phyloP scores from a whole-genome alignment of 1,140 invertebrate species.

The Bathynomus jamesi region DNA sequence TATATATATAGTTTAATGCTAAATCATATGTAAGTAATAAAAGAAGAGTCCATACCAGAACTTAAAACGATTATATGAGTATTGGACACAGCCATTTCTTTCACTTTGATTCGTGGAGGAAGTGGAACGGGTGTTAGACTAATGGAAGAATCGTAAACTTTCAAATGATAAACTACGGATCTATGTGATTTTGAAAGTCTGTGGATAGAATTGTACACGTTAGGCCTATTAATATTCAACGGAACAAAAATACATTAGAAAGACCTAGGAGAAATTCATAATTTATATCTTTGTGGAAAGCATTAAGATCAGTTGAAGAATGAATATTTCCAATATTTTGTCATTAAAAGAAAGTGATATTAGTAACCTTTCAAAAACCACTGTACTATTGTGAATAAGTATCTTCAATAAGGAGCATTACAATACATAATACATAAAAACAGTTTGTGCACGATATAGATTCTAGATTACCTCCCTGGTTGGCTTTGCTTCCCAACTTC shows the following conservation, averaged over 20 bases:
- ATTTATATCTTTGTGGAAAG: too few relatives aligned
- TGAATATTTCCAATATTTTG: not conserved
- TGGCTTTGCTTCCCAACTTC: slow-evolving; percentile 23
- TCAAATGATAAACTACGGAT: slow-evolving; percentile 54
- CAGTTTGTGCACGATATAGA: not conserved
- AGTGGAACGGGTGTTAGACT: slow-evolving; percentile 51
- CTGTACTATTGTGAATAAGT: too few relatives aligned
- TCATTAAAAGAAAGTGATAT: not conserved
- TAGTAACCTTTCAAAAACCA: too few relatives aligned
- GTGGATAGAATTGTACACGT: not conserved
- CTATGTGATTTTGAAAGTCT: slow-evolving; percentile 38
- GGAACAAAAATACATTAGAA: too few relatives aligned
- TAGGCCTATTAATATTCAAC: too few relatives aligned
- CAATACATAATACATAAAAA: not conserved
- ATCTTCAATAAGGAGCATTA: too few relatives aligned
- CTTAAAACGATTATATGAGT: slow-evolving; percentile 63
- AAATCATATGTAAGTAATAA: not conserved
- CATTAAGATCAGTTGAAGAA: not conserved
- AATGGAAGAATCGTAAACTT: slow-evolving; percentile 49
- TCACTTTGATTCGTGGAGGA: slow-evolving; percentile 49
- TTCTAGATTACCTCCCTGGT: slow-evolving; percentile 11
- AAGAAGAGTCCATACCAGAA: slow-evolving; percentile 14
- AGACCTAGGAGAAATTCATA: too few relatives aligned
- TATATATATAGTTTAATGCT: not conserved
- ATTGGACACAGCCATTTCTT: slow-evolving; percentile 53